A percentile compares a stretch with the other conserved stretches of the same genome.
Evolutionary conservation across 2,113 vertebrate genomes (phyloP).

Genomic region (Lepisosteus osseus): DNA sequence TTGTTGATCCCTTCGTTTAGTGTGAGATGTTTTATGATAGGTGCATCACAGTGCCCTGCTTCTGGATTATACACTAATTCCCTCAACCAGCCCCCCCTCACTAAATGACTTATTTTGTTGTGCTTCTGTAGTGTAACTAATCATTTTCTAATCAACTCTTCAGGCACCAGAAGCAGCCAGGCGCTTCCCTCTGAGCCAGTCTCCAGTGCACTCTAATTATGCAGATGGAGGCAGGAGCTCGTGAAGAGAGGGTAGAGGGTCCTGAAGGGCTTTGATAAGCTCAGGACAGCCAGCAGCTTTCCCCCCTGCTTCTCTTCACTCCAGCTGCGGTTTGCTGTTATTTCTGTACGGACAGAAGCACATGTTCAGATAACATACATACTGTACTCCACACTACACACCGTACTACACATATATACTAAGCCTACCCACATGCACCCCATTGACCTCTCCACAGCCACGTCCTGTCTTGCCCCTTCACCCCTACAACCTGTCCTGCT

Average conservation of each 20-base stretch:
- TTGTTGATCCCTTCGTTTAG: slow-evolving; percentile 14
- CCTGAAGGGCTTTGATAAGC: slow-evolving; percentile 40
- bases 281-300: slow-evolving; percentile 12
- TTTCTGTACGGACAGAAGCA: no score
- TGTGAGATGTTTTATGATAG: slow-evolving; percentile 19
- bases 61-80: slow-evolving; percentile 23
- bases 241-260: slow-evolving; percentile 23
- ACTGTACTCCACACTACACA: slow-evolving; percentile 24
- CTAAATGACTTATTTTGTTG: slow-evolving; percentile 32
- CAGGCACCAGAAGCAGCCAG: slow-evolving; percentile 24
- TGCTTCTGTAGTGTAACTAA: slow-evolving; percentile 36
- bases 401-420: slow-evolving; percentile 21
- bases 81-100: slow-evolving; percentile 9
- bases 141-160: slow-evolving; percentile 41
- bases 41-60: not conserved
- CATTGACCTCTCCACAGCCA: no score
- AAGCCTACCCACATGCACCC: slow-evolving; percentile 8
- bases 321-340: no score
- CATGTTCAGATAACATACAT: slow-evolving; percentile 1
- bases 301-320: not conserved
- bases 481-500: no score
- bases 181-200: slow-evolving; percentile 17
- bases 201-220: slow-evolving; percentile 34
- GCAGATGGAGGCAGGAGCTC: slow-evolving; percentile 28
- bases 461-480: no score